Conservation (phyloP, 1,140 invertebrate species). For the Trichogramma pretiosum region DNA sequence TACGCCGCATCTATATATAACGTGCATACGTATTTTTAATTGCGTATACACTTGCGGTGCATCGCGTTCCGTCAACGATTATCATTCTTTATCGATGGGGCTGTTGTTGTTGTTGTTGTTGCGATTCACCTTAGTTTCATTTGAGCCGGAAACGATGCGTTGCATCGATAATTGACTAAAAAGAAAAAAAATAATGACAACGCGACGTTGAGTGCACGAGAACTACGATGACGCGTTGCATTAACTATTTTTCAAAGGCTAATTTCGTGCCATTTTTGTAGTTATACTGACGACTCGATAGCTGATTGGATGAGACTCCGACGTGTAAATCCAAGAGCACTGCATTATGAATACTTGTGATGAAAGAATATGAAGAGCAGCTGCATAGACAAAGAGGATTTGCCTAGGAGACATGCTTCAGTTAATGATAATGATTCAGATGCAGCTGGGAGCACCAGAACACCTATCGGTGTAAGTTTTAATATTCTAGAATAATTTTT, state of each 20-base stretch:
- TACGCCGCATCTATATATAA: no score
- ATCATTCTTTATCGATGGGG: no score
- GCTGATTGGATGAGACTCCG: no score
- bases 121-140: no score
- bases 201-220: no score
- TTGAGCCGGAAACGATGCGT: no score
- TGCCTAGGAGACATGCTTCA: conserved; percentile 10
- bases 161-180: no score
- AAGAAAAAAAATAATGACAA: no score
- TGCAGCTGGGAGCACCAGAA: conserved; percentile 4
- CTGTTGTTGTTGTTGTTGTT: no score
- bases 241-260: neutral
- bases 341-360: neutral
- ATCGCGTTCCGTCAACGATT: no score
- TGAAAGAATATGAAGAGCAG: conserved; percentile 17
- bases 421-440: conserved; percentile 6
- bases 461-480: conserved; percentile 12
- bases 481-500: neutral
- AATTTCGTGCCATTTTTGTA: neutral
- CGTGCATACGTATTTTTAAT: no score
- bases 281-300: conserved; percentile 2
- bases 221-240: neutral
- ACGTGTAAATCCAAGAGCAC: conserved; percentile 7
- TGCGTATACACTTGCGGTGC: no score
- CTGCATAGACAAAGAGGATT: conserved; percentile 11